Evolutionary conservation across 2,113 vertebrate genomes (phyloP).

Genomic region (Poeciliopsis occidentalis): DNA sequence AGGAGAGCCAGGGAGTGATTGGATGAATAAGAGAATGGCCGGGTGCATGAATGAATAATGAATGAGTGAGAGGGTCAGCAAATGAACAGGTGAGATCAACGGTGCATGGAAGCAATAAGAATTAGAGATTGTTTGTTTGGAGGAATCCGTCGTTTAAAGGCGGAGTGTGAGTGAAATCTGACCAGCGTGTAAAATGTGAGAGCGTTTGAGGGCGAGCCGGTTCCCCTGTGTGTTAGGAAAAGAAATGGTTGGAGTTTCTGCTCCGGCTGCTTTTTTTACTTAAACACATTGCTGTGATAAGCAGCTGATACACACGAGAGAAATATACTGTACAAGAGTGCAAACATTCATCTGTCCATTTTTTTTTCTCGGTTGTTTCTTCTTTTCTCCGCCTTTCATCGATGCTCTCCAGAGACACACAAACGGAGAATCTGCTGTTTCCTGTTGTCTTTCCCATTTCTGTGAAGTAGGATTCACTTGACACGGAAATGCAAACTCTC

Average conservation of each 20-base stretch:
- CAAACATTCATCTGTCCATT: too few relatives aligned
- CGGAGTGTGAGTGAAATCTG: neutral
- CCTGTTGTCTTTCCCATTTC: too few relatives aligned
- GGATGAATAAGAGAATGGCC: conserved; percentile 31
- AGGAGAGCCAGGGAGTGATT: conserved; percentile 19
- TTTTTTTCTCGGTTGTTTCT: too few relatives aligned
- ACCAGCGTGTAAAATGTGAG: neutral
- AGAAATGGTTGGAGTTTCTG: conserved; percentile 25
- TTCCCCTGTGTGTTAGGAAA: conserved; percentile 12
- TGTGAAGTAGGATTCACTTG: too few relatives aligned
- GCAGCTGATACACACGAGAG: too few relatives aligned
- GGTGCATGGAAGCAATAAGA: neutral
- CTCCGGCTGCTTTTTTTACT: neutral
- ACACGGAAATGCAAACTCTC: too few relatives aligned
- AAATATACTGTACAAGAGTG: too few relatives aligned
- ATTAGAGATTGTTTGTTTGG: neutral
- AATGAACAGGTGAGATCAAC: conserved; percentile 35
- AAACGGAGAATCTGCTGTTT: too few relatives aligned
- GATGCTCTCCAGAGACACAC: too few relatives aligned
- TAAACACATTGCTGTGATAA: too few relatives aligned
- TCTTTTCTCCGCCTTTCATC: too few relatives aligned
- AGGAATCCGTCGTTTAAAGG: neutral
- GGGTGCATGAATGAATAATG: conserved; percentile 35
- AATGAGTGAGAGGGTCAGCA: conserved; percentile 35
- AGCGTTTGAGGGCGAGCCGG: neutral